Base-by-base conservation (phyloP, 1,140 invertebrate species). In the Heliconius hermathena region DNA sequence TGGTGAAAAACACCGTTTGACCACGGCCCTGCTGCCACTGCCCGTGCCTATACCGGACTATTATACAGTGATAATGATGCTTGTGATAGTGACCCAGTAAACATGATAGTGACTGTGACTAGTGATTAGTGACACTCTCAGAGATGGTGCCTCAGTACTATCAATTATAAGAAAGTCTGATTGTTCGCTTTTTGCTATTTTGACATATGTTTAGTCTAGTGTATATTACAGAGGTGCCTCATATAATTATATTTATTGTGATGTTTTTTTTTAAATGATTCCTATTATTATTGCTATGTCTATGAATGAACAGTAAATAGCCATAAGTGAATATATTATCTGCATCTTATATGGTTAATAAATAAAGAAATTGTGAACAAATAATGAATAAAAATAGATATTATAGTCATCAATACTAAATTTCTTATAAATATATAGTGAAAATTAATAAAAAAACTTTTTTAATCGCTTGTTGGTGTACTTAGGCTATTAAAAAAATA, bases 1-100 rank as follows among this genome's bases (percentile, higher is more conserved):
- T 97, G 79, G 85, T 95, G 22, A 91, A 91, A 83, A 74, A 54
- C 52, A 76, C 85, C 2, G 87, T 84, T 29, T 91, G 88, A 91
- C 88, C 76, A 26, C 78, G 73, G 74, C 66, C 73, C 49, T 85
- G 82, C 77, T 82, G 81, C 75, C 78, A 79, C 73, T 82, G 81
- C 57, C 71, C 71, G 41, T 85, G 82, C 54, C 66, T 60, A 70
- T 81, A 54, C 52, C 73, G 66, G 76, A 81, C 76, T 74, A 29
- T 66, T 13, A 26, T 66, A 66, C 9, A 66, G 11, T 66, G 60
- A 66, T 29, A 66, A 20, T 66, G 60, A 57, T 9, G 8, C n/a
- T 11, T 22, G 26, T 66, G 60, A 66, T 66, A 66, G 60, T 26
- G 26, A 66, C 26, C 26, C 60, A 29, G 22, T 66, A 22, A 66